Base-by-base conservation (phyloP, 2,888 invertebrate genomes). In the Rutpela maculata region DNA sequence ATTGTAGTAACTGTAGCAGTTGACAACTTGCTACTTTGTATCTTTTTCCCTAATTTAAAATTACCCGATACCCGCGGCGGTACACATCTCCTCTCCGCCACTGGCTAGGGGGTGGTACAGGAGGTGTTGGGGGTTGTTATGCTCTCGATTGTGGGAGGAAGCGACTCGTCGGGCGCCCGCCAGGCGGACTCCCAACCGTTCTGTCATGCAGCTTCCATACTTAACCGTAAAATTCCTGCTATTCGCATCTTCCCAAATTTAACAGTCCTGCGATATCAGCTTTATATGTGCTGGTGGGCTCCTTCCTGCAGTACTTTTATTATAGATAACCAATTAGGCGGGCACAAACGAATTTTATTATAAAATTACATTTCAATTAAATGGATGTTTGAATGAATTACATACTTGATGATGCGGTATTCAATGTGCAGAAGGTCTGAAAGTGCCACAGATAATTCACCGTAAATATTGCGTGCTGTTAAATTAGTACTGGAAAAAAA, bases 161-260 rank as follows among this genome's bases (percentile, higher is more conserved):
- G 87, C 88, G 88, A 88, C 88, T 81, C 86, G 76, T 72, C 87
- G 85, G 83, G 83, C 85, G 85, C 82, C 85, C 81, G 83, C 83
- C 85, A 87, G 80, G 78, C 80, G 82, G 82, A 75, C 82, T 80
- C 79, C 79, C 81, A 57, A 72, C 70, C 75, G 80, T 63, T 78
- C 70, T 77, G 77, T 77, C 80, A 80, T 77, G 80, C 83, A 82
- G 79, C 80, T 78, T 80, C 81, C 80, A 77, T 76, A 80, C 80
- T 78, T 80, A 74, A 79, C 79, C 77, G 74, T 65, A 56, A 70
- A 77, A 77, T 72, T 74, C 38, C 66, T 38, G 76, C 57, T 67
- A 77, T 75, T 76, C 71, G 71, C 62, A 43, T 62, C 67, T 67
- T 68, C 72, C 76, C 69, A 65, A 73, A 75, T 76, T 78, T 78